These are phyloP conservation scores for Melanerpes aurifrons DNA, from an alignment of 2,113 vertebrate genomes.

Conservation along the genomic window DNA sequence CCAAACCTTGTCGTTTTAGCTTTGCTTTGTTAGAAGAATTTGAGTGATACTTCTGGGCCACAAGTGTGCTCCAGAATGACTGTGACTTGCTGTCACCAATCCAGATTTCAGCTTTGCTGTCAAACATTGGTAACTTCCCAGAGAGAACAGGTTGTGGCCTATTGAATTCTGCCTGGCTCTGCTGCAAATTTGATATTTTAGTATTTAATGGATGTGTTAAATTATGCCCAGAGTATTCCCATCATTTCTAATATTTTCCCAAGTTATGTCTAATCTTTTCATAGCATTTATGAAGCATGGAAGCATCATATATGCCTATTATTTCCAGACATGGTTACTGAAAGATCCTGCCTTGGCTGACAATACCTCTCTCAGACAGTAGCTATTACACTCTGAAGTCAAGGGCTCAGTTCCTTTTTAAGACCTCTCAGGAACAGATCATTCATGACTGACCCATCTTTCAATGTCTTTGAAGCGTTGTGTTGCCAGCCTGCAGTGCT, in stretches of 20 bases:
- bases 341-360: background rate
- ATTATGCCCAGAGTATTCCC: background rate
- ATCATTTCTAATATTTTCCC: background rate
- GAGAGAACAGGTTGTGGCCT: background rate
- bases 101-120: background rate
- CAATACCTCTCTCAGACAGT: background rate
- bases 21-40: background rate
- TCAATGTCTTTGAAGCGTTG: background rate
- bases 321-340: background rate
- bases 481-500: background rate
- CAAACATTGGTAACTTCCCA: rapidly evolving
- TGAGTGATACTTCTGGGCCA: background rate
- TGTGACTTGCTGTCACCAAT: background rate
- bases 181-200: background rate
- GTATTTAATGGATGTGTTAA: background rate
- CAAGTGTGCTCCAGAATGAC: background rate
- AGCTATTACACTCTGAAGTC: background rate
- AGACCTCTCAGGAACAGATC: background rate
- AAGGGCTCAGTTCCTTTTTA: background rate
- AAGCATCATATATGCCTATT: background rate
- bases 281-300: background rate
- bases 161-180: background rate
- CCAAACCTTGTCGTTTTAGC: background rate
- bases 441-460: background rate
- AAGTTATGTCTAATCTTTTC: background rate